Evolutionary conservation across 2,888 invertebrate genomes (phyloP).

Genomic region (Callimorpha dominula): DNA sequence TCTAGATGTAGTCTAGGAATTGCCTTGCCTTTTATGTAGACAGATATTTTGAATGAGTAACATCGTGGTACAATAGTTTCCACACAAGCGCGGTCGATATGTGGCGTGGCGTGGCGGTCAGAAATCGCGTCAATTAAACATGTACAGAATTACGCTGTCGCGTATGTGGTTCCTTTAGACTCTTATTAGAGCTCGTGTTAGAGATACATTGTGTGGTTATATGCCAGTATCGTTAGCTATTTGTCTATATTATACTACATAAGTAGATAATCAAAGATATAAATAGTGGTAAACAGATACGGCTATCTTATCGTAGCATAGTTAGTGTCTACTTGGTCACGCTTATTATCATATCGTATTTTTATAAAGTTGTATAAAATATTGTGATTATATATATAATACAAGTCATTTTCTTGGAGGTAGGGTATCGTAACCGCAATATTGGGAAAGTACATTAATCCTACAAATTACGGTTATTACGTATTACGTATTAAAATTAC

Average conservation of each 20-base stretch:
- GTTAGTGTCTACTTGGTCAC: conserved; percentile 25
- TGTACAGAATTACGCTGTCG: too few species aligned
- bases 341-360: conserved; percentile 19
- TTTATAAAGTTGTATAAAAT: background rate
- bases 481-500: background rate
- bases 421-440: background rate
- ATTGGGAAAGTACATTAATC: too few species aligned
- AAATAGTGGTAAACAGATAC: conserved; percentile 33
- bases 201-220: background rate
- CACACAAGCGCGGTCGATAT: too few species aligned
- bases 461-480: background rate
- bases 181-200: too few species aligned
- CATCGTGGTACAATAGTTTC: too few species aligned
- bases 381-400: background rate
- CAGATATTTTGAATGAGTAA: too few species aligned
- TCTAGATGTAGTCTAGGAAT: too few species aligned
- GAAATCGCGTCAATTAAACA: too few species aligned
- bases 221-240: background rate
- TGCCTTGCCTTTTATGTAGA: too few species aligned
- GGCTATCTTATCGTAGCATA: conserved; percentile 33
- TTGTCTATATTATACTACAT: background rate
- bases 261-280: conserved; percentile 10
- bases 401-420: background rate
- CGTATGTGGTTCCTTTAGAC: too few species aligned
- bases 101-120: too few species aligned